A percentile compares a stretch with the other conserved stretches of the same genome.
These are phyloP conservation scores for Orycteropus afer DNA, from an alignment of 2,113 vertebrate genomes.

Conservation along the genomic window DNA sequence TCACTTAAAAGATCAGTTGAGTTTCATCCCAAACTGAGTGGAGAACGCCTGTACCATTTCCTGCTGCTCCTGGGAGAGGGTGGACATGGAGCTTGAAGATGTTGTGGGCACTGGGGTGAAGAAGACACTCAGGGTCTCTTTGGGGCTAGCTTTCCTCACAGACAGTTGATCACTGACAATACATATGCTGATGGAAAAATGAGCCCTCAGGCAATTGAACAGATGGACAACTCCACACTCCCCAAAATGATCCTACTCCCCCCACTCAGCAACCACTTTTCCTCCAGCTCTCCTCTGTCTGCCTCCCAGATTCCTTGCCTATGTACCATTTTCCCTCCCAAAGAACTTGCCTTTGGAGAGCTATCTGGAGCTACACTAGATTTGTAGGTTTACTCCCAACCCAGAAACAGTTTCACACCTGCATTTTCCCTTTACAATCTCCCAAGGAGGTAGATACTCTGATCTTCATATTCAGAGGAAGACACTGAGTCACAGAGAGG, in stretches of 20 bases:
- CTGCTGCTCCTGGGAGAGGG: slow-evolving; percentile 86
- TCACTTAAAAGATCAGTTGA: slow-evolving; percentile 93
- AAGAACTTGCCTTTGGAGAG: not conserved
- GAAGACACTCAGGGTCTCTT: slow-evolving; percentile 88
- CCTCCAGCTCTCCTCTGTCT: not conserved
- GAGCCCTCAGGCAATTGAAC: not conserved
- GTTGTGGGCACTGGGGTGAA: slow-evolving; percentile 85
- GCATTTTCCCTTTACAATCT: not conserved
- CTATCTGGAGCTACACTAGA: not conserved
- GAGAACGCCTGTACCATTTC: slow-evolving; percentile 92
- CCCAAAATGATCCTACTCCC: not conserved
- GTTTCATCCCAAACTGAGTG: slow-evolving; percentile 91
- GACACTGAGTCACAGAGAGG: not conserved
- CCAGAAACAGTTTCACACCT: not conserved
- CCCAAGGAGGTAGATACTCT: not conserved
- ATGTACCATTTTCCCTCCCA: slow-evolving; percentile 56
- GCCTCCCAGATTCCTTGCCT: not conserved
- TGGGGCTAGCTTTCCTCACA: slow-evolving; percentile 87
- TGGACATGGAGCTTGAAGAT: slow-evolving; percentile 86
- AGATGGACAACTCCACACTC: not conserved
- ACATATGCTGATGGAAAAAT: slow-evolving; percentile 84
- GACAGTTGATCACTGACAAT: slow-evolving; percentile 93
- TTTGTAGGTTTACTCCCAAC: not conserved
- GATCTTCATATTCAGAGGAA: not conserved
- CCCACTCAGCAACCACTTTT: not conserved